phyloP scores from a whole-genome alignment of 2,888 invertebrate genomes.

The Cephus rjabovi region DNA sequence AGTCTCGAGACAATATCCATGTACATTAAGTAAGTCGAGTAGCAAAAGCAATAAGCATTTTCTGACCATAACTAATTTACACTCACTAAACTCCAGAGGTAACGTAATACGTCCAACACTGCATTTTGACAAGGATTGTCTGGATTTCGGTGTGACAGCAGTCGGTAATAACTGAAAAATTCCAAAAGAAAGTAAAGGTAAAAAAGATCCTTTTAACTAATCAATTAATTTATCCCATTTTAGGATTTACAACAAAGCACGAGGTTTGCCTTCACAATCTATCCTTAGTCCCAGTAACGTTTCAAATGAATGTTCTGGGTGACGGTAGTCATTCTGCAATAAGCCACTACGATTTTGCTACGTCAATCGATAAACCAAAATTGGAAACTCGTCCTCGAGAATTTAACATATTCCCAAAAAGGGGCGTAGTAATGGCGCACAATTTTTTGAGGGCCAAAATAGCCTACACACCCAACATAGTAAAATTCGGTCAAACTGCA shows the following conservation, averaged over 20 bases:
- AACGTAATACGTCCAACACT: conserved; percentile 73
- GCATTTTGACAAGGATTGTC: conserved; percentile 68
- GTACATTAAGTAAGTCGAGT: conserved; percentile 69
- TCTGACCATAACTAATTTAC: neutral
- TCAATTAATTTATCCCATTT: conserved; percentile 23
- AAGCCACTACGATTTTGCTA: conserved; percentile 67
- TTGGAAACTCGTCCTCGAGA: conserved; percentile 70
- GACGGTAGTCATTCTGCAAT: conserved; percentile 72
- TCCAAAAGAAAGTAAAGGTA: too few species aligned
- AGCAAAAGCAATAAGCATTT: neutral
- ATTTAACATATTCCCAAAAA: conserved; percentile 68
- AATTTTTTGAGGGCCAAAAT: conserved; percentile 68
- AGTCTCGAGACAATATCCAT: conserved; percentile 70
- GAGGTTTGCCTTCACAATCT: conserved; percentile 70
- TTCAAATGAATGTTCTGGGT: conserved; percentile 66
- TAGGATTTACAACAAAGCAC: conserved; percentile 69
- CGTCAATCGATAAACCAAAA: conserved; percentile 63
- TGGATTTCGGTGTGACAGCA: conserved; percentile 72
- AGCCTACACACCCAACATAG: conserved; percentile 64
- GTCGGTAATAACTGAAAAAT: conserved; percentile 66
- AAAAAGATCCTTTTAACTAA: neutral
- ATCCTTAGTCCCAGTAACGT: conserved; percentile 71
- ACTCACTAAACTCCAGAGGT: conserved; percentile 68
- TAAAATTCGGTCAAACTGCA: conserved; percentile 66
- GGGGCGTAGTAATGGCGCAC: conserved; percentile 68